Evolutionary conservation across 92 coral and sea anemone genomes (phyloP), one percentile per base, ranked within the genome.

Genomic region (Pocillopora grandis): DNA sequence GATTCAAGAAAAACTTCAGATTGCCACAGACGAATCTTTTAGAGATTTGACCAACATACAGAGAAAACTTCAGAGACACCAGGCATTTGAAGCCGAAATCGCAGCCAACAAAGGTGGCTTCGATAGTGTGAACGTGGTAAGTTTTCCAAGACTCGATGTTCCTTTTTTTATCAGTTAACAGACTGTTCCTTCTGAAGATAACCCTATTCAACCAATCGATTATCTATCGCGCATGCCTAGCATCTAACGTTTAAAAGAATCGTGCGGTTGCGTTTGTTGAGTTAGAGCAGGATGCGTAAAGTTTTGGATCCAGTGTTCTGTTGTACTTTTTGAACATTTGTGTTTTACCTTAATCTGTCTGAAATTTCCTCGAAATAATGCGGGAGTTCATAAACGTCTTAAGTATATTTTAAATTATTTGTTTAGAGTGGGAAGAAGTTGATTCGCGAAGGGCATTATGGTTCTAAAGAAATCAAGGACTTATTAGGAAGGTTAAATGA

Each of bases 31-130:
- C 69, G 96, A 91, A 73, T 92, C 96, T 35, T 94, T 86, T 82
- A 88, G 92, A 86, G 98, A 94, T 77, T 91, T 94, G 67, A 90
- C 91, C 21, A 96, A 96, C 76, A 78, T 94, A 11, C 91, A 88
- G 80, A 88, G 98, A 68, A 96, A 94, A 71, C 88, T 96, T 2
- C 94, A 94, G 80, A 90, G 98, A 88, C 98, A 96, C 80, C 94
- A 94, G 82, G 98, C 98, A 10, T 96, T 96, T 67, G 98, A 96
- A 71, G 98, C 98, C 70, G 98, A 96, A 79, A 89, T 96, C 7
- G 83, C 95, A 21, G 98, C 98, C n/a, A 96, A 92, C 86, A 89
- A 94, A 66, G 95, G 86, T 78, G 98, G 98, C 55, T 89, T 94
- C 64, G 89, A 92, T 73, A 85, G 96, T 36, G 90, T 96, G 2